These are phyloP conservation scores for Ormyrus thymus DNA, from an alignment of 2,888 invertebrate species.

Conservation along the genomic window DNA sequence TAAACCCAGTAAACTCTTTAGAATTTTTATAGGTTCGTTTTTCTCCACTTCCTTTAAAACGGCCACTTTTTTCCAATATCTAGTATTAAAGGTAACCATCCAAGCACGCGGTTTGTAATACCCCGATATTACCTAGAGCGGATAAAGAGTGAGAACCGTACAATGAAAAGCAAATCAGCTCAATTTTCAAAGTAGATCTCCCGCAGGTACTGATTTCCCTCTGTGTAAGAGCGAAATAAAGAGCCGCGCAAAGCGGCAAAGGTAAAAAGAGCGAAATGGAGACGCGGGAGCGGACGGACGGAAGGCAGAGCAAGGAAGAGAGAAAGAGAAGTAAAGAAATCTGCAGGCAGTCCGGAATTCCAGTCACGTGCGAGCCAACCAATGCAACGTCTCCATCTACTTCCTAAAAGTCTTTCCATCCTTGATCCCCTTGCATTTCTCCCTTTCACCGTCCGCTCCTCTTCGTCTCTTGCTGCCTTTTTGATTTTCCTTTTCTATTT, in stretches of 20 bases:
- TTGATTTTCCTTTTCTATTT: background rate
- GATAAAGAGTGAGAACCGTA: constrained; percentile 11
- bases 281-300: constrained; percentile 11
- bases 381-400: constrained; percentile 66
- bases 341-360: constrained; percentile 62
- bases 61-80: no score
- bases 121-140: no score
- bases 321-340: constrained; percentile 42
- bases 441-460: constrained; percentile 14
- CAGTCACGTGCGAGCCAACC: constrained; percentile 68
- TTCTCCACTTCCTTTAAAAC: no score
- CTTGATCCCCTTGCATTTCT: constrained; percentile 18
- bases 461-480: background rate
- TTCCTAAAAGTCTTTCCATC: constrained; percentile 57
- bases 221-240: constrained; percentile 29
- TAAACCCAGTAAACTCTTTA: no score
- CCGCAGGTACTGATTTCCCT: constrained; percentile 34
- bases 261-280: constrained; percentile 30
- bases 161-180: constrained; percentile 42
- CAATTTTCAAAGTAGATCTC: constrained; percentile 22
- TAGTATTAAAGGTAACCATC: no score
- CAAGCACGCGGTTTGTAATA: no score
- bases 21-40: no score
- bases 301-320: background rate
- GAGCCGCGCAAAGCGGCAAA: background rate